phyloP scores from a whole-genome alignment of 1,140 invertebrate species.

The Drosophila pseudoobscura region DNA sequence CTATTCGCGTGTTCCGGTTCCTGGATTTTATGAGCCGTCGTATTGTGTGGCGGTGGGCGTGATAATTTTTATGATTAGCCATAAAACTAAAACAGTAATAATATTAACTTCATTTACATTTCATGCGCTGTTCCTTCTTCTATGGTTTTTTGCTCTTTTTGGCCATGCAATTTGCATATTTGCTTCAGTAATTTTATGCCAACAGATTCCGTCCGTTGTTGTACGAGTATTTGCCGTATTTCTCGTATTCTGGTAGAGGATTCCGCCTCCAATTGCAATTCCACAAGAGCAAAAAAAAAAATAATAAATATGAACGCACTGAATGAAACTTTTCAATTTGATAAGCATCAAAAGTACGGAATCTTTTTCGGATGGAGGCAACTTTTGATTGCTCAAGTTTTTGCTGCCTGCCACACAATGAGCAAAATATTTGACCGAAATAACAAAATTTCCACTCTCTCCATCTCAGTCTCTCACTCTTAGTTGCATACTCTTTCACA shows the following conservation, averaged over 20 bases:
- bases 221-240: not conserved
- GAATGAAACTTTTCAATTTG: slow-evolving; percentile 72
- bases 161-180: slow-evolving; percentile 63
- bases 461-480: too few species aligned
- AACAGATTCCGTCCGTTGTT: slow-evolving; percentile 6
- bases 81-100: slow-evolving; percentile 82
- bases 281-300: not conserved
- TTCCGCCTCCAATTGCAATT: slow-evolving; percentile 46
- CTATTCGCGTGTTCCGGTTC: slow-evolving; percentile 16
- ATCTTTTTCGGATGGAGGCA: slow-evolving; percentile 47
- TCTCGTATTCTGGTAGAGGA: slow-evolving; percentile 5
- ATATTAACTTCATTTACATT: slow-evolving; percentile 81
- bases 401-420: slow-evolving; percentile 2
- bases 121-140: slow-evolving; percentile 38
- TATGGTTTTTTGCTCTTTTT: slow-evolving; percentile 16
- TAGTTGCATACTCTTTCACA: too few species aligned
- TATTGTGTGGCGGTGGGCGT: slow-evolving; percentile 54
- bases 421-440: slow-evolving; percentile 63
- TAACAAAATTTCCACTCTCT: slow-evolving; percentile 36
- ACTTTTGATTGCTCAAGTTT: slow-evolving; percentile 80
- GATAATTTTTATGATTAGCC: slow-evolving; percentile 81
- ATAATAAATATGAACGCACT: not conserved
- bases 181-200: slow-evolving; percentile 60
- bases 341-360: slow-evolving; percentile 68
- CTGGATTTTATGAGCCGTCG: slow-evolving; percentile 57